A percentile compares a stretch with the other conserved stretches of the same genome.
Evolutionary conservation across 2,113 vertebrate species (phyloP).

Genomic region (Apodemus speciosus): DNA sequence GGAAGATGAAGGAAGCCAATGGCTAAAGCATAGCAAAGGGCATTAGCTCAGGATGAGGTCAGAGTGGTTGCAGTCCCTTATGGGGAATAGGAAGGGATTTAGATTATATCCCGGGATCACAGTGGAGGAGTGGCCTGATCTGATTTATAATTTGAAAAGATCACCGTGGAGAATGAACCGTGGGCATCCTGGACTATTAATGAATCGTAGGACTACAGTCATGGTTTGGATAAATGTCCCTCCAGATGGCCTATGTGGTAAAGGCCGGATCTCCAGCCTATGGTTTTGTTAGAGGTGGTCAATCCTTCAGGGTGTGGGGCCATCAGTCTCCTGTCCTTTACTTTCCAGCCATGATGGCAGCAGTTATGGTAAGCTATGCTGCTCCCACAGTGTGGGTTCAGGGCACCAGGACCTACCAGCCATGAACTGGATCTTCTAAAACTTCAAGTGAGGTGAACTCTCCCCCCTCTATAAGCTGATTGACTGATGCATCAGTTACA

Average conservation of each 20-base stretch:
- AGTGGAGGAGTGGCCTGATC: not conserved
- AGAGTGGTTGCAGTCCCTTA: not conserved
- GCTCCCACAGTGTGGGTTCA: not conserved
- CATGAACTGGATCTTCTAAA: not conserved
- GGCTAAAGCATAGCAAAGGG: not conserved
- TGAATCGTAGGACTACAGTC: not conserved
- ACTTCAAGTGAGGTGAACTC: not conserved
- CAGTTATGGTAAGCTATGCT: not conserved
- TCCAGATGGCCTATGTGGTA: not conserved
- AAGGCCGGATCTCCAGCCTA: not conserved
- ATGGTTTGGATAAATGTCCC: not conserved
- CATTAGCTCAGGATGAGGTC: not conserved
- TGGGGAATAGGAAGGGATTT: not conserved
- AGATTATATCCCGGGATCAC: not conserved
- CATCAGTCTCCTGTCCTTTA: not conserved
- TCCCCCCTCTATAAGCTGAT: not conserved
- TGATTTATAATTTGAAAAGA: conserved; percentile 25
- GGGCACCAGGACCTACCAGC: not conserved
- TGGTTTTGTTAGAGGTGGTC: not conserved
- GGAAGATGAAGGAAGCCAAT: not conserved
- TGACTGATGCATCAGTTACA: not conserved
- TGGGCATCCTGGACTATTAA: not conserved
- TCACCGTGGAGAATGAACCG: not conserved
- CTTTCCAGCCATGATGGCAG: not conserved
- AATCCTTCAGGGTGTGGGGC: not conserved